Conservation (phyloP, 2,888 invertebrate species). For the Camptogramma bilineatum region DNA sequence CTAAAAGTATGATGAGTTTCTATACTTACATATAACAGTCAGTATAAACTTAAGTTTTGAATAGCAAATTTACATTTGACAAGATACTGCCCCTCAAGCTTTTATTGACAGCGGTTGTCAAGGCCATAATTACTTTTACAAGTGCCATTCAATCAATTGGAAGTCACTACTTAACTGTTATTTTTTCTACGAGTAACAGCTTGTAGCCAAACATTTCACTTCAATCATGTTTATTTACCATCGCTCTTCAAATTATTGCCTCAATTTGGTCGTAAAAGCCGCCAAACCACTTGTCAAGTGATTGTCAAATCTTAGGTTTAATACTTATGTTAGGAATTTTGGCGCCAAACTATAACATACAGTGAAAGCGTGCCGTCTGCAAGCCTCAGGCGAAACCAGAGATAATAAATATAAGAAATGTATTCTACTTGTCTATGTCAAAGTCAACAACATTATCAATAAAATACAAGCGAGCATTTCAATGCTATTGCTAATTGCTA, state of each 20-base stretch:
- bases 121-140: slow-evolving; percentile 24
- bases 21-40: not conserved
- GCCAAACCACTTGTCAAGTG: slow-evolving; percentile 39
- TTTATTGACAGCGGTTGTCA: slow-evolving; percentile 35
- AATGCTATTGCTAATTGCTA: slow-evolving; percentile 2
- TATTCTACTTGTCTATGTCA: slow-evolving; percentile 28
- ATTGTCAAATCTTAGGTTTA: slow-evolving; percentile 57
- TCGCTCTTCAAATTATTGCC: slow-evolving; percentile 36
- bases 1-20: not conserved
- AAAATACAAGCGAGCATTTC: not conserved
- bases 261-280: slow-evolving; percentile 42
- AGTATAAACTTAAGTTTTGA: not conserved
- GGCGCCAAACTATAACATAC: slow-evolving; percentile 68
- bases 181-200: slow-evolving; percentile 9
- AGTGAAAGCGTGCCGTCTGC: slow-evolving; percentile 70
- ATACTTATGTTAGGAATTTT: slow-evolving; percentile 74
- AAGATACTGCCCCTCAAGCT: slow-evolving; percentile 1
- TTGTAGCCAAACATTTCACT: slow-evolving; percentile 33
- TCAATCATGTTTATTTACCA: slow-evolving; percentile 38
- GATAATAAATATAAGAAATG: slow-evolving; percentile 53
- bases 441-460: slow-evolving; percentile 2
- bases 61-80: not conserved
- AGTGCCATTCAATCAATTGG: slow-evolving; percentile 21
- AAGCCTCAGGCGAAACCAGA: slow-evolving; percentile 63
- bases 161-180: slow-evolving; percentile 22